These are phyloP conservation scores for Notolabrus celidotus DNA, from an alignment of 2,797 vertebrate genomes.

Conservation along the genomic window DNA sequence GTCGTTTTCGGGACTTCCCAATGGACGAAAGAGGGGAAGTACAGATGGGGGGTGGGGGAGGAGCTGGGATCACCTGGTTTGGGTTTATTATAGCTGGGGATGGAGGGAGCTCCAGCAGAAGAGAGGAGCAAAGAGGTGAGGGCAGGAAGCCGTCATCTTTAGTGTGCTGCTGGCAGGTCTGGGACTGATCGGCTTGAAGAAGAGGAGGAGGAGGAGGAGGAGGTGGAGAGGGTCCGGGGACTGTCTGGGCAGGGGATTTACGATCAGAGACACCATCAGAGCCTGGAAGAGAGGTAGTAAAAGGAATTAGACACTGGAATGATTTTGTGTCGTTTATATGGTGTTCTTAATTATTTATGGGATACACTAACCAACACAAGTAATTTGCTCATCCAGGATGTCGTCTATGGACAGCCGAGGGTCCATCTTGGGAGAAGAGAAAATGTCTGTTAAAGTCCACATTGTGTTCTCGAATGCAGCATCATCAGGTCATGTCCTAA, in stretches of 20 bases:
- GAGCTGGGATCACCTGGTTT: conserved; percentile 78
- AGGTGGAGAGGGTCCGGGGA: conserved; percentile 38
- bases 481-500: neutral
- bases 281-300: conserved; percentile 64
- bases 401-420: conserved; percentile 90
- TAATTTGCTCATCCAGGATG: conserved; percentile 88
- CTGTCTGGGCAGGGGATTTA: conserved; percentile 64
- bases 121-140: conserved; percentile 87
- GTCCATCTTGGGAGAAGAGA: conserved; percentile 84
- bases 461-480: neutral
- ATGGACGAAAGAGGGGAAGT: conserved; percentile 81
- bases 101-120: conserved; percentile 85
- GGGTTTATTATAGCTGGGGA: conserved; percentile 81
- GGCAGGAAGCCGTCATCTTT: conserved; percentile 84
- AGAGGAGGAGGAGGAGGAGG: conserved; percentile 54
- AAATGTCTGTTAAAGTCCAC: neutral
- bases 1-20: conserved; percentile 80
- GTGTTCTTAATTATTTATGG: conserved; percentile 19
- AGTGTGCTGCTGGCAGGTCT: conserved; percentile 59
- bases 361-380: conserved; percentile 77
- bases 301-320: conserved; percentile 40
- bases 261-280: conserved; percentile 62
- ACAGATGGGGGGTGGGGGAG: conserved; percentile 84
- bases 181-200: conserved; percentile 64
- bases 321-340: conserved; percentile 11